phyloP scores from a whole-genome alignment of 2,113 vertebrate species.

The Melanerpes aurifrons region DNA sequence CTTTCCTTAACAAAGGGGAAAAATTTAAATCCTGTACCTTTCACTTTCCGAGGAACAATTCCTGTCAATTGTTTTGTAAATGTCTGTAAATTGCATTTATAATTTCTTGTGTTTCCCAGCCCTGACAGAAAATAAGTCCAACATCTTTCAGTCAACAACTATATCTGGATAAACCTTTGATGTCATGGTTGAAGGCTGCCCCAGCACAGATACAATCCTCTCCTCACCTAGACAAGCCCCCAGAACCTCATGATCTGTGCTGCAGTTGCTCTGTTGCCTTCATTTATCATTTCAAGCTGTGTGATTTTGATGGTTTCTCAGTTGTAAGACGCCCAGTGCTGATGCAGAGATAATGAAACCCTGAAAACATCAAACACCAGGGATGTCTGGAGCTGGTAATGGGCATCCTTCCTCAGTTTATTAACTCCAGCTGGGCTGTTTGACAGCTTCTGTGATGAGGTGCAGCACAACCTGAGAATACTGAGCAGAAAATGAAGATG shows the following conservation, averaged over 20 bases:
- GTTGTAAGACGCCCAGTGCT: slow-evolving; percentile 69
- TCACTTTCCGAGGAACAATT: neutral
- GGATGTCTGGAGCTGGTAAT: slow-evolving; percentile 77
- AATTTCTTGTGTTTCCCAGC: neutral
- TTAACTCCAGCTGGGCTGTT: slow-evolving; percentile 80
- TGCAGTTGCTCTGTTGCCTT: slow-evolving; percentile 67
- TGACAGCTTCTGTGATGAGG: slow-evolving; percentile 72
- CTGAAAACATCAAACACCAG: slow-evolving; percentile 76
- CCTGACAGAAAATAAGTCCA: neutral
- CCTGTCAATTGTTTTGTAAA: neutral
- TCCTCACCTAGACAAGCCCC: slow-evolving; percentile 19
- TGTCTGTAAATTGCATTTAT: too few relatives aligned
- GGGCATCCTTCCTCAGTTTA: slow-evolving; percentile 78
- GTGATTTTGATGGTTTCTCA: slow-evolving; percentile 81
- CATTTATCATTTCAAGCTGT: slow-evolving; percentile 83
- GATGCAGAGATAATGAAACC: slow-evolving; percentile 83
- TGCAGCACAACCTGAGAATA: slow-evolving; percentile 55
- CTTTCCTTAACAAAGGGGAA: neutral
- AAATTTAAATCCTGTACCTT: neutral
- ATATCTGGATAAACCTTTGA: neutral
- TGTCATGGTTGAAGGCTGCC: neutral
- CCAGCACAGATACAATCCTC: slow-evolving; percentile 46
- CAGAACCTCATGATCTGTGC: slow-evolving; percentile 54
- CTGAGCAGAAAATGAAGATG: slow-evolving; percentile 60
- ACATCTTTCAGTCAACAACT: neutral